Conservation (phyloP, 2,113 vertebrate genomes). For the Centropus bengalensis region DNA sequence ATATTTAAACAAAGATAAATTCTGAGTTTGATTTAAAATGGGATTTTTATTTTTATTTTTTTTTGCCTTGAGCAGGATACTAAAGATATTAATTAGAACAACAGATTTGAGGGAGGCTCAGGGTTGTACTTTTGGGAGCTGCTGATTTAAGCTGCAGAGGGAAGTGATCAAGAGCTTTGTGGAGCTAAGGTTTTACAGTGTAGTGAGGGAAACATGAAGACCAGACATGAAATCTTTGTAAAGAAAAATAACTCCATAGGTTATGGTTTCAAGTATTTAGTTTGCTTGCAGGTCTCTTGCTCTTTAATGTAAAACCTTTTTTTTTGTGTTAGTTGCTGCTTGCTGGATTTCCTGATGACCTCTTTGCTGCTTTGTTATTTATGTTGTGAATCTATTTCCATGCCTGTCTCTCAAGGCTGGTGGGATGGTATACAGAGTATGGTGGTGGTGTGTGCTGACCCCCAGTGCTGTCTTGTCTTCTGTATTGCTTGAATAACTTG, state of each 20-base stretch:
- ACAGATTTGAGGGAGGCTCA: neutral
- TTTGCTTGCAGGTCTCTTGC: neutral
- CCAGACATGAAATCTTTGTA: neutral
- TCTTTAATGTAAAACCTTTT: neutral
- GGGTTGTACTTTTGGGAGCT: neutral
- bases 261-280: neutral
- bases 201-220: neutral
- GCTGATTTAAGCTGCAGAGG: neutral
- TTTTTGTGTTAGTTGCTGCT: neutral
- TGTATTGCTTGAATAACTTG: neutral
- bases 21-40: neutral
- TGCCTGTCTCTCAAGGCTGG: neutral
- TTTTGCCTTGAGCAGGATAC: accelerated
- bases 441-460: neutral
- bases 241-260: neutral
- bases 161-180: neutral
- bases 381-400: neutral
- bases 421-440: neutral
- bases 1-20: neutral
- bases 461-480: neutral
- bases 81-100: neutral
- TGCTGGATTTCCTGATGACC: neutral
- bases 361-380: neutral
- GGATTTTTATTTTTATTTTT: neutral
- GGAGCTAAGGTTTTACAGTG: neutral